Evolutionary conservation across 2,797 vertebrate genomes (phyloP).

Genomic region (Labeo calbasu): DNA sequence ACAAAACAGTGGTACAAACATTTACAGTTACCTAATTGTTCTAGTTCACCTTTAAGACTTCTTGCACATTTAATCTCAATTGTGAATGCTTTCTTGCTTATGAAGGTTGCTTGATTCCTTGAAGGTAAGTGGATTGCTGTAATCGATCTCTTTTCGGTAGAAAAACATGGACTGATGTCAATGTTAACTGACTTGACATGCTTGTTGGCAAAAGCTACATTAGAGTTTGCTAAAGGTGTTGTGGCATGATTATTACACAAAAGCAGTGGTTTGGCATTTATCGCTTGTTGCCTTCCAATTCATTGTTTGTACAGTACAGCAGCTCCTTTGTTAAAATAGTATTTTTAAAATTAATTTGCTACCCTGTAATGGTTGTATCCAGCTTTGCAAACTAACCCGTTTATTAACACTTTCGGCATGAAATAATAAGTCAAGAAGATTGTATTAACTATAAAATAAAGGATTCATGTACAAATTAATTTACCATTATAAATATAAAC

Average conservation of each 20-base stretch:
- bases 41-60: background rate
- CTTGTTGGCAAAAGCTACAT: background rate
- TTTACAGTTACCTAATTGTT: background rate
- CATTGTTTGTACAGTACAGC: background rate
- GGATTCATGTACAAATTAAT: too few species aligned
- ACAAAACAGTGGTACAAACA: background rate
- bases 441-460: too few species aligned
- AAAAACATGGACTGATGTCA: background rate
- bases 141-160: background rate
- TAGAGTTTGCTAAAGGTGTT: background rate
- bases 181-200: background rate
- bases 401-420: background rate
- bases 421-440: background rate
- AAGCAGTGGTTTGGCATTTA: background rate
- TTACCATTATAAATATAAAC: too few species aligned
- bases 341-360: background rate
- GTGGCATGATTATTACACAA: background rate
- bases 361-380: background rate
- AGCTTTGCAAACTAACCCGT: background rate
- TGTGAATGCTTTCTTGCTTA: background rate
- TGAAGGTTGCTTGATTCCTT: conserved; percentile 8
- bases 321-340: background rate
- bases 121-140: background rate
- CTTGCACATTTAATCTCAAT: background rate
- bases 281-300: background rate